Evolutionary conservation across 2,113 vertebrate species (phyloP).

Genomic region (Fukomys damarensis): DNA sequence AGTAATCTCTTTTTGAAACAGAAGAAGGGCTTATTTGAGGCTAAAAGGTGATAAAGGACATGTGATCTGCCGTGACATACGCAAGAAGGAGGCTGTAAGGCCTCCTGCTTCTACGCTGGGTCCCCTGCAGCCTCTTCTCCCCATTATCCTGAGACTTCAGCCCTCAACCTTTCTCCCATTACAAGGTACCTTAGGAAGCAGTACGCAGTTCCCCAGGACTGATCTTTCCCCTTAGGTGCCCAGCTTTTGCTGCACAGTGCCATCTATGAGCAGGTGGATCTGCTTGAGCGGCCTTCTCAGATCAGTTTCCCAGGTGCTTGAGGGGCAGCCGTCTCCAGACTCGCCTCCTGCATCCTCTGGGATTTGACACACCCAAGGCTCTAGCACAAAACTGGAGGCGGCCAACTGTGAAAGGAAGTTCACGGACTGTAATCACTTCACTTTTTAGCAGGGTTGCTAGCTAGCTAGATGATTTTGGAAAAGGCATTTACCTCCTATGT

Average conservation of each 20-base stretch:
- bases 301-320: background rate
- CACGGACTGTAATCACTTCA: background rate
- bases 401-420: background rate
- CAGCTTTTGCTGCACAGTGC: background rate
- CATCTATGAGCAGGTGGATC: background rate
- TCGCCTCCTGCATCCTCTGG: background rate
- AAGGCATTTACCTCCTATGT: background rate
- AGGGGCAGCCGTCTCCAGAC: background rate
- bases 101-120: background rate
- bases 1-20: conserved; percentile 60
- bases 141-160: background rate
- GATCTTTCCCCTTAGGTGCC: background rate
- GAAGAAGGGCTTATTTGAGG: background rate
- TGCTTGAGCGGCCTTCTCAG: background rate
- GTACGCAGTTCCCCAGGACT: background rate
- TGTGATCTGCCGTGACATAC: background rate
- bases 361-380: background rate
- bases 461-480: background rate
- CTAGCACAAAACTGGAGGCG: background rate
- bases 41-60: conserved; percentile 34
- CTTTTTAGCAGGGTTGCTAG: background rate
- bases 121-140: background rate
- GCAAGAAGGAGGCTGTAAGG: background rate
- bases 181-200: background rate
- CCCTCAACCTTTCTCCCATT: background rate